Evolutionary conservation across 1,140 invertebrate species (phyloP).

Genomic region (Sogatella furcifera): DNA sequence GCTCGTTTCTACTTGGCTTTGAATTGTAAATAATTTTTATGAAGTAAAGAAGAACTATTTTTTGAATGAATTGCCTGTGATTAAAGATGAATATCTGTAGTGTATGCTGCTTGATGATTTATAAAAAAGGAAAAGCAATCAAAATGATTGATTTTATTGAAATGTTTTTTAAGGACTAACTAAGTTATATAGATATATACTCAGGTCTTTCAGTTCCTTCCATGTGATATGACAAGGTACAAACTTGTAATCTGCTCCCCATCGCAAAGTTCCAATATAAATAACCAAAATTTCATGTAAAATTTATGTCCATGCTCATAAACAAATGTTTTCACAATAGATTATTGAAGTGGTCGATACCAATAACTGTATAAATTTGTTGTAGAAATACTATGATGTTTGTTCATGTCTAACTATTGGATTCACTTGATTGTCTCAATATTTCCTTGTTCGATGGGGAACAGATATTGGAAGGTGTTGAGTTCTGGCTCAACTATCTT

Average conservation of each 20-base stretch:
- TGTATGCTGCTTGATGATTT: background rate
- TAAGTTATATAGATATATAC: background rate
- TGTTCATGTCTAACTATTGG: too few relatives aligned
- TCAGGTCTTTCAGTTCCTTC: conserved; percentile 17
- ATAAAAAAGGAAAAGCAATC: background rate
- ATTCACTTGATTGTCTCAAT: too few relatives aligned
- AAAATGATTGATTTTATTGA: background rate
- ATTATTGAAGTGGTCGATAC: too few relatives aligned
- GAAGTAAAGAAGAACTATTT: conserved; percentile 13
- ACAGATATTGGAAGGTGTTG: conserved; percentile 7
- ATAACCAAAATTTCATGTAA: too few relatives aligned
- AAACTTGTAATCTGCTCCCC: conserved; percentile 3
- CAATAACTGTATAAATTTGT: too few relatives aligned
- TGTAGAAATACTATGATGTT: too few relatives aligned
- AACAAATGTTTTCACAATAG: too few relatives aligned
- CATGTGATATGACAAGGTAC: conserved; percentile 14
- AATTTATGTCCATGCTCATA: too few relatives aligned
- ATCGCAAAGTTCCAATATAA: background rate
- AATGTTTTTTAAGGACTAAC: background rate
- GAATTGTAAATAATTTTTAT: conserved; percentile 9
- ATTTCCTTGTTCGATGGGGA: background rate
- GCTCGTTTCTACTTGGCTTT: conserved; percentile 7
- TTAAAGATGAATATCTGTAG: background rate
- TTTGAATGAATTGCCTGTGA: conserved; percentile 13
- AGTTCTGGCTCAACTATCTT: conserved; percentile 4